A percentile compares a stretch with the other conserved stretches of the same genome.
Evolutionary conservation across 2,113 vertebrate species (phyloP).

Genomic region (Collichthys lucidus): DNA sequence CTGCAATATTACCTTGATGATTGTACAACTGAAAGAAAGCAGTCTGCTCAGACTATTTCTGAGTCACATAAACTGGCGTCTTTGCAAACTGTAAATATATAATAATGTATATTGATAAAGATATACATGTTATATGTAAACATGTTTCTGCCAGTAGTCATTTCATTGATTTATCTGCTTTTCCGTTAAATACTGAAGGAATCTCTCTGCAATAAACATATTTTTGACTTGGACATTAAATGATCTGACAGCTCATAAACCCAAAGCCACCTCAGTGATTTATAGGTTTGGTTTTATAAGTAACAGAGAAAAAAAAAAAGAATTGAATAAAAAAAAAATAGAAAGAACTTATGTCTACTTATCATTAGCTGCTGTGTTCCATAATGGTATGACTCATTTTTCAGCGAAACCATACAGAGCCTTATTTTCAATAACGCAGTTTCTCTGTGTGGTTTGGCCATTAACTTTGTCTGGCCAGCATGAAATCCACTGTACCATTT

Average conservation of each 20-base stretch:
- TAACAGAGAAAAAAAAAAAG: not conserved
- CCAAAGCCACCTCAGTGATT: not conserved
- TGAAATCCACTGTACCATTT: conserved; percentile 40
- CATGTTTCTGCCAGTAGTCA: not conserved
- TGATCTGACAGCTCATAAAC: conserved; percentile 10
- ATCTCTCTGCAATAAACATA: conserved; percentile 1
- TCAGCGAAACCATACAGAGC: conserved; percentile 36
- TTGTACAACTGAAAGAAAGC: conserved; percentile 23
- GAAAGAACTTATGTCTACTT: conserved; percentile 13
- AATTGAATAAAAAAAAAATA: not conserved
- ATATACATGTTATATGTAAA: not conserved
- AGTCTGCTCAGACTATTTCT: not conserved
- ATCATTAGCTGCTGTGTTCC: conserved; percentile 35
- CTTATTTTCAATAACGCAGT: conserved; percentile 45
- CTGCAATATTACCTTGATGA: conserved; percentile 26
- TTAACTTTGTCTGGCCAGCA: conserved; percentile 19
- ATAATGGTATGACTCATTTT: conserved; percentile 43
- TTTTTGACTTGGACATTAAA: conserved; percentile 14
- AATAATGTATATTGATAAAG: not conserved
- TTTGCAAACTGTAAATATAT: not conserved
- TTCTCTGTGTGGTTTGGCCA: conserved; percentile 35
- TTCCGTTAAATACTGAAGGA: not conserved
- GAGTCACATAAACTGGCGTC: not conserved
- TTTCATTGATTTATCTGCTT: not conserved
- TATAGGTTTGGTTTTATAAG: not conserved